Evolutionary conservation across 2,888 invertebrate genomes (phyloP).

Genomic region (Eupithecia abbreviata): DNA sequence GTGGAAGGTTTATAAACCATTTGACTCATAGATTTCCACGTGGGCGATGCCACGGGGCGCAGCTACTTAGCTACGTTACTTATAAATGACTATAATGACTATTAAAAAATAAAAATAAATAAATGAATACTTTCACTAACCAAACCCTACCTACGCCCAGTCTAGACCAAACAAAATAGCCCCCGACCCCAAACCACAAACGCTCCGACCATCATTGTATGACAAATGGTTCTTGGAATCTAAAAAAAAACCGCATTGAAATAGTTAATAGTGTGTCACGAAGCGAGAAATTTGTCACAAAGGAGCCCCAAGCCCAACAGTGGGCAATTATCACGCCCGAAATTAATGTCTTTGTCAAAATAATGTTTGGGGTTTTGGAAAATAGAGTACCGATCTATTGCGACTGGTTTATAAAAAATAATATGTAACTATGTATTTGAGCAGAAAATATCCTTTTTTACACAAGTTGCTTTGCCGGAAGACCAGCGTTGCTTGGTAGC

Average conservation of each 20-base stretch:
- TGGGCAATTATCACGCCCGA: conserved; percentile 77
- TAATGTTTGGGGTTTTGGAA: conserved; percentile 23
- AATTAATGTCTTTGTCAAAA: conserved; percentile 77
- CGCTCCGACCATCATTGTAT: conserved; percentile 66
- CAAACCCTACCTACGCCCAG: conserved; percentile 22
- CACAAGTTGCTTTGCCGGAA: too few species aligned
- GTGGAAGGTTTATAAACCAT: too few species aligned
- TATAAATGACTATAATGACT: too few species aligned
- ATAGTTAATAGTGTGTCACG: conserved; percentile 75
- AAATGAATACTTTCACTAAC: not conserved
- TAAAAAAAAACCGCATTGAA: conserved; percentile 59
- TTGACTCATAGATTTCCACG: too few species aligned
- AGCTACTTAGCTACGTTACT: too few species aligned
- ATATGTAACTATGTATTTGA: not conserved
- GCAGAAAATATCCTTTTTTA: not conserved
- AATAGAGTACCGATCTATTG: not conserved
- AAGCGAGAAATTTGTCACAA: conserved; percentile 79
- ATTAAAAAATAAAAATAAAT: not conserved
- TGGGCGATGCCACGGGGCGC: too few species aligned
- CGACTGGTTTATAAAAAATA: not conserved
- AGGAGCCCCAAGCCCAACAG: conserved; percentile 51
- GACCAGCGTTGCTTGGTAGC: too few species aligned
- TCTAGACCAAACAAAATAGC: conserved; percentile 26
- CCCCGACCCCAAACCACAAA: conserved; percentile 50
- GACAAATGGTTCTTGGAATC: conserved; percentile 69